Evolutionary conservation across 2,797 vertebrate species (phyloP).

Genomic region (Coracias cyanogaster): DNA sequence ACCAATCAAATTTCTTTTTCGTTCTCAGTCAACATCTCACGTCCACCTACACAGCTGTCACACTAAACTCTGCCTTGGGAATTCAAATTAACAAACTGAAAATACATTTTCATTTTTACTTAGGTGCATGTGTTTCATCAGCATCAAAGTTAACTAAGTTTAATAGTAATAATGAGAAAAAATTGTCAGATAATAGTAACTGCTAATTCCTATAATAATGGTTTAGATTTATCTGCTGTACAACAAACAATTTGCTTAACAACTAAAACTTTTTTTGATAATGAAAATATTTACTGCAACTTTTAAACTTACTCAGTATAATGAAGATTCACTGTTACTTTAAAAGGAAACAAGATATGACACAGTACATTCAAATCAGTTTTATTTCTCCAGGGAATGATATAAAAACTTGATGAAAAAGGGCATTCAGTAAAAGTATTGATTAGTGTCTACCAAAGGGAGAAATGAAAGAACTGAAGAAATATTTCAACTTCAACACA

Average conservation of each 20-base stretch:
- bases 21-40: neutral
- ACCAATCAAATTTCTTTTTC: neutral
- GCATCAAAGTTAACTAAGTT: neutral
- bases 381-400: neutral
- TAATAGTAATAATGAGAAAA: neutral
- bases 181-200: neutral
- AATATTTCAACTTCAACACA: neutral
- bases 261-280: neutral
- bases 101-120: slow-evolving; percentile 2
- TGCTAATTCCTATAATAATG: neutral
- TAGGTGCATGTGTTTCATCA: neutral
- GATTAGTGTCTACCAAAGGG: neutral
- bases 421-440: neutral
- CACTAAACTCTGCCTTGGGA: slow-evolving; percentile 5
- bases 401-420: neutral
- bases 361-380: neutral
- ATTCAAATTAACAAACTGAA: slow-evolving; percentile 13
- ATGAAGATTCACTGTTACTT: neutral
- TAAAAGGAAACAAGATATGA: neutral
- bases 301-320: neutral
- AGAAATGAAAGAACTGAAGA: neutral
- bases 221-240: neutral
- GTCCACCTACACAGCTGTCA: neutral
- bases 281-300: slow-evolving; percentile 9
- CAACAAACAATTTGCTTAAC: neutral